phyloP scores from a whole-genome alignment of 2,888 invertebrate species.

The Cheilosia pagana region DNA sequence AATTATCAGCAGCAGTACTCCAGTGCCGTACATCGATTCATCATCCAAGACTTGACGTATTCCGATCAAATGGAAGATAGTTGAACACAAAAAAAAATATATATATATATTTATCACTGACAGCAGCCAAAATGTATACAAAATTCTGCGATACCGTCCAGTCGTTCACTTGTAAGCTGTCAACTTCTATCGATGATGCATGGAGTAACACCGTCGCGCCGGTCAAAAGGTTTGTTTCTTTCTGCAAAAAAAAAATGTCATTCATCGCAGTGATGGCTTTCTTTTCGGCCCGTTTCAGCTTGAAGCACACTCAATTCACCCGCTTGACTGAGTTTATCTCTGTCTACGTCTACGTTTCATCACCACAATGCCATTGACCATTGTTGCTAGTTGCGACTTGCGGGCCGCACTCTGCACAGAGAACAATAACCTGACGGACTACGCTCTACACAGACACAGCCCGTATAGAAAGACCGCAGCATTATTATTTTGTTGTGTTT shows the following conservation, averaged over 20 bases:
- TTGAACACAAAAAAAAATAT: background rate
- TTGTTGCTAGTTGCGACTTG: constrained; percentile 16
- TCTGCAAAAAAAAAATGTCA: constrained; percentile 6
- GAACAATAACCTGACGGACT: constrained; percentile 50
- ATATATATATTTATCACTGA: constrained; percentile 6
- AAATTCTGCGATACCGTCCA: background rate
- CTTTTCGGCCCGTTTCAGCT: constrained; percentile 28
- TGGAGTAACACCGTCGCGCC: background rate
- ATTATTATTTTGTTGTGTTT: constrained; percentile 19
- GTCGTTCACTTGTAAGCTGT: background rate
- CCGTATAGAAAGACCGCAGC: constrained; percentile 1
- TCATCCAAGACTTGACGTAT: constrained; percentile 59
- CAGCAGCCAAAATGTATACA: background rate
- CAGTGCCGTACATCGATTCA: constrained; percentile 37
- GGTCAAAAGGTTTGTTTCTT: constrained; percentile 14
- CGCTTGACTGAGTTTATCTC: constrained; percentile 25
- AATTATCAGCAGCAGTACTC: constrained; percentile 26
- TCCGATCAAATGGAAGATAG: constrained; percentile 55
- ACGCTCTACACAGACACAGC: constrained; percentile 25
- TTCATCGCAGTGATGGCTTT: constrained; percentile 46
- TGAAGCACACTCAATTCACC: constrained; percentile 20
- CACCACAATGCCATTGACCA: constrained; percentile 30
- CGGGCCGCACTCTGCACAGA: background rate
- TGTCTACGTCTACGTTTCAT: background rate
- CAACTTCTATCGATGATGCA: background rate